Percentiles rank a stretch among this genome's conserved stretches.
Evolutionary conservation across 2,888 invertebrate species (phyloP).

Genomic region (Hetaerina titia): DNA sequence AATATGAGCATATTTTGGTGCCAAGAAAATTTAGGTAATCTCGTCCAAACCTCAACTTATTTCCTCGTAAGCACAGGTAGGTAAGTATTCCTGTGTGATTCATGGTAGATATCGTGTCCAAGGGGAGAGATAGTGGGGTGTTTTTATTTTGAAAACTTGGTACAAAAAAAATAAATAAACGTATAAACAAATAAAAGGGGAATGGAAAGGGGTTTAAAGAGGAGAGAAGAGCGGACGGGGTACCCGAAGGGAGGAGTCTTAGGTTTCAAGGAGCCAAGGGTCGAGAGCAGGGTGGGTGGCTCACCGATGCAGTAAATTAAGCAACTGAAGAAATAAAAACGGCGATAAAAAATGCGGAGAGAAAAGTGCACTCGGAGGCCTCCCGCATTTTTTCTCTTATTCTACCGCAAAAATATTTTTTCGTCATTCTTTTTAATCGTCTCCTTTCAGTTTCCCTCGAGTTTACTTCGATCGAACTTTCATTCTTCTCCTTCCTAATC

Average conservation of each 20-base stretch:
- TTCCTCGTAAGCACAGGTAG: too few relatives aligned
- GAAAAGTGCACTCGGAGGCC: not conserved
- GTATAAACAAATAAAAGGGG: not conserved
- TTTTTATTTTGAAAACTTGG: too few relatives aligned
- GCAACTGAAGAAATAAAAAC: not conserved
- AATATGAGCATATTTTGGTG: too few relatives aligned
- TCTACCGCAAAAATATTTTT: not conserved
- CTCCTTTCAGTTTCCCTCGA: not conserved
- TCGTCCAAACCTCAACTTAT: too few relatives aligned
- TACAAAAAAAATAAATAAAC: too few relatives aligned
- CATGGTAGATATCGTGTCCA: too few relatives aligned
- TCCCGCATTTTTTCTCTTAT: not conserved
- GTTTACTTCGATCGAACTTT: too few relatives aligned
- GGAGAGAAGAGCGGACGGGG: not conserved
- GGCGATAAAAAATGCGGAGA: not conserved
- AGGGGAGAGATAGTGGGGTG: too few relatives aligned
- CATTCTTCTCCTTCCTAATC: not conserved
- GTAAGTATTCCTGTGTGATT: too few relatives aligned
- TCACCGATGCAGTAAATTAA: slow-evolving; percentile 33
- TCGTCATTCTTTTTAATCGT: not conserved
- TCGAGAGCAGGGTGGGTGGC: not conserved
- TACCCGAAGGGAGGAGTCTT: not conserved
- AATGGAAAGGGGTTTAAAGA: not conserved
- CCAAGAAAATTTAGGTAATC: too few relatives aligned
- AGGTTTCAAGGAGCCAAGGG: not conserved